Conservation (phyloP, 2,888 invertebrate species). For the Agrochola circellaris region DNA sequence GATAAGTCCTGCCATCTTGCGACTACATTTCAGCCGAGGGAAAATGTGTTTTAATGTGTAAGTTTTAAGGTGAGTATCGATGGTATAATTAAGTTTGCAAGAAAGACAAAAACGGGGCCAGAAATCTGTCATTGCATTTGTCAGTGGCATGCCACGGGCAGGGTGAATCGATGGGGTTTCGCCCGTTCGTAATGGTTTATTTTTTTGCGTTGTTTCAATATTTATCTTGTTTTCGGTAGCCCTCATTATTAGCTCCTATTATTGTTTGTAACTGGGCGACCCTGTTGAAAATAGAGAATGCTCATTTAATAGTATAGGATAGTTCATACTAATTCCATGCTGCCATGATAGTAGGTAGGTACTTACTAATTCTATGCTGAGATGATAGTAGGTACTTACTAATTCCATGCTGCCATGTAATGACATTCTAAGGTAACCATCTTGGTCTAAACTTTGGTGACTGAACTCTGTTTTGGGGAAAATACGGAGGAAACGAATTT, state of each 20-base stretch:
- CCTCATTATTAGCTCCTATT: constrained; percentile 24
- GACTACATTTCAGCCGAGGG: constrained; percentile 17
- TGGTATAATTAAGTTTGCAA: constrained; percentile 34
- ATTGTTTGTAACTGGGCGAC: too few species aligned
- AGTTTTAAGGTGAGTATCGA: constrained; percentile 34
- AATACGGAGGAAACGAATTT: too few species aligned
- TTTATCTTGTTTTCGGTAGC: constrained; percentile 59
- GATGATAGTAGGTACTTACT: too few species aligned
- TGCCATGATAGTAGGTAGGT: too few species aligned
- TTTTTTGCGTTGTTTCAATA: constrained; percentile 60
- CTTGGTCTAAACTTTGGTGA: too few species aligned
- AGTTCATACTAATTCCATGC: too few species aligned
- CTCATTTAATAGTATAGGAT: too few species aligned
- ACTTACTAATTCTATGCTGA: too few species aligned
- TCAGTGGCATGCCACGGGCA: constrained; percentile 70
- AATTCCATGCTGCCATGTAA: too few species aligned
- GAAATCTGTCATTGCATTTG: constrained; percentile 77
- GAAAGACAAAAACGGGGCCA: constrained; percentile 63
- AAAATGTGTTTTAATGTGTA: constrained; percentile 46
- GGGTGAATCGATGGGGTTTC: constrained; percentile 69
- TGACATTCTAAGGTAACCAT: too few species aligned
- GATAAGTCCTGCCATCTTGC: constrained; percentile 61
- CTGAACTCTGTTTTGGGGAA: too few species aligned
- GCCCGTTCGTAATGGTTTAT: constrained; percentile 56
- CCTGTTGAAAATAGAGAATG: too few species aligned